Percentiles rank a stretch among this genome's conserved stretches.
These are phyloP conservation scores for Mesorhabditis spiculigera DNA, from an alignment of 2,888 invertebrate genomes.

Conservation along the genomic window DNA sequence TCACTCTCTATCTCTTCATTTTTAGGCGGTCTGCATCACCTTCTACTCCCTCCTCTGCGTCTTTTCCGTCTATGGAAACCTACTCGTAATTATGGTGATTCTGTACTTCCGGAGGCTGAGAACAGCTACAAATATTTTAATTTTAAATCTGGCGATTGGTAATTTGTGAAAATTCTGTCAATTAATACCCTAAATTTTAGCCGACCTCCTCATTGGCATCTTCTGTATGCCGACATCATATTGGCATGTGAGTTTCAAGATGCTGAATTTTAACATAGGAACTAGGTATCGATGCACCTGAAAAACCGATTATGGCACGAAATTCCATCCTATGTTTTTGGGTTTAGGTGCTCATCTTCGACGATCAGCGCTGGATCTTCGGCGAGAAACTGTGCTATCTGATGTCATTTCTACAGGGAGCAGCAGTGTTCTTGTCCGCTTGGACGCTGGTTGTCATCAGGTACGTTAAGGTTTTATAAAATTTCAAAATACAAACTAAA, in stretches of 20 bases:
- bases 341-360: conserved; percentile 55
- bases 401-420: conserved; percentile 60
- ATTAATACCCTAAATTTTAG: conserved; percentile 24
- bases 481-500: too few relatives aligned
- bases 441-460: conserved; percentile 62
- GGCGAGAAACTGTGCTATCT: conserved; percentile 60
- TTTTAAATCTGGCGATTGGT: conserved; percentile 60
- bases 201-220: conserved; percentile 62
- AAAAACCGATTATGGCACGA: too few relatives aligned
- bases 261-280: neutral
- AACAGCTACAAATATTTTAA: conserved; percentile 62
- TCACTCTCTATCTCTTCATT: conserved; percentile 8
- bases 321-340: neutral
- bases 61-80: conserved; percentile 51
- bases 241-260: conserved; percentile 54
- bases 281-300: neutral
- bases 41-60: conserved; percentile 50
- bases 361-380: conserved; percentile 61
- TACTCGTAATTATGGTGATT: conserved; percentile 53
- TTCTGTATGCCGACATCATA: conserved; percentile 63
- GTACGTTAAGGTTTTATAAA: conserved; percentile 33
- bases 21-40: conserved; percentile 37
- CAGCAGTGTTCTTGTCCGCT: conserved; percentile 61
- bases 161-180: conserved; percentile 5
- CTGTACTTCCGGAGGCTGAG: conserved; percentile 50